Base-by-base conservation (phyloP, 2,797 vertebrate species). In the Microhierax caerulescens region DNA sequence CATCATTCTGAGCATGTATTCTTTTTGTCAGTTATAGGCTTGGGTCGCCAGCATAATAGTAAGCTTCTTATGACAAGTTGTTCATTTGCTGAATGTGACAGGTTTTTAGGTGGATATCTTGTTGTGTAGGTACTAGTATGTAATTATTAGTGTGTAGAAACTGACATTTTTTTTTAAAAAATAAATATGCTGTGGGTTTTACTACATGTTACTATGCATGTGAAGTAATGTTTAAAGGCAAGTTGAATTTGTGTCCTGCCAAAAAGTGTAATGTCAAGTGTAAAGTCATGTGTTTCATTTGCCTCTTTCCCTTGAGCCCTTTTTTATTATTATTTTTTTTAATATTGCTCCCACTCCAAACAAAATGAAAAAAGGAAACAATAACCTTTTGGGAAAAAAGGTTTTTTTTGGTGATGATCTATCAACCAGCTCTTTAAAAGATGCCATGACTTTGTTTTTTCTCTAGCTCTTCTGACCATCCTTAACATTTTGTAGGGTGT, bases 121-220 rank as follows among this genome's bases (percentile, higher is more conserved):
- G 14, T 43, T 78, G 7, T 17, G 27, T 22, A 67, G 45, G 10
- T 75, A 48, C 19, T 57, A 8, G 13, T 27, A 14, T 60, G 8
- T 72, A 72, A 32, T 19, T 22, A 15, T n/a, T 74, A 51, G 4
- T 37, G 3, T 78, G 25, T 68, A 82, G 65, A 77, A 90, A 47
- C 10, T 21, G 9, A 9, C 41, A 32, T 0, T 0, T 32, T 76
- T 87, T 67, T 30, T 2, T 0, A 9, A 24, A 25, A 37, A 16
- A 51, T 50, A 80, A 56, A 41, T 50, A 23, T 0, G 2, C 5
- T n/a, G 2, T 65, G 54, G 11, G 10, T 10, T 36, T 87, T 79
- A 7, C 65, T 76, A 22, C 14, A 9, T 1, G 1, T 63, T 87
- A 27, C 24, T 51, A 0, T 3, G 4, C 30, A 24, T 12, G 3